A percentile compares a stretch with the other conserved stretches of the same genome.
Evolutionary conservation across 2,888 invertebrate species (phyloP).

Genomic region (Ametastegia equiseti): DNA sequence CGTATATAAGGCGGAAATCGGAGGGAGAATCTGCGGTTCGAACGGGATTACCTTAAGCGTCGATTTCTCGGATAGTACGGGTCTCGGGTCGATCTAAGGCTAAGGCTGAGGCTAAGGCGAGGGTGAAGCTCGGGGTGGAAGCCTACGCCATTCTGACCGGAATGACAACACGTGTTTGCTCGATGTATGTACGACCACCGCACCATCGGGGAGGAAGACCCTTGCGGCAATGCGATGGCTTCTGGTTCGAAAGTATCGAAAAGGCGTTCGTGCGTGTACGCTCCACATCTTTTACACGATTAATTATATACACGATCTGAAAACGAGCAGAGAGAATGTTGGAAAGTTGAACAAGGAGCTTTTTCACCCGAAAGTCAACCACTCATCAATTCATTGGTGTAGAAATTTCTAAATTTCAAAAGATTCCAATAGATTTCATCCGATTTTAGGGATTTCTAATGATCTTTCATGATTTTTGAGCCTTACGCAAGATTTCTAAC

Average conservation of each 20-base stretch:
- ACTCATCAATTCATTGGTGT: too few relatives aligned
- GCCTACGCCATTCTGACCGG: slow-evolving; percentile 52
- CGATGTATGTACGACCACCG: slow-evolving; percentile 23
- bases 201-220: slow-evolving; percentile 10
- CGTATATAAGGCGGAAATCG: slow-evolving; percentile 41
- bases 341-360: too few relatives aligned
- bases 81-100: slow-evolving; percentile 38
- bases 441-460: too few relatives aligned
- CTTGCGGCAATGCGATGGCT: not conserved
- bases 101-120: not conserved
- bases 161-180: slow-evolving; percentile 61
- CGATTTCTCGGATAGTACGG: slow-evolving; percentile 55
- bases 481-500: too few relatives aligned
- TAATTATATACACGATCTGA: too few relatives aligned
- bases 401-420: too few relatives aligned
- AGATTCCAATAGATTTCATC: too few relatives aligned
- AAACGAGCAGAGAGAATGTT: too few relatives aligned
- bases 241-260: not conserved
- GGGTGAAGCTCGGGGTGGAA: too few relatives aligned
- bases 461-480: too few relatives aligned
- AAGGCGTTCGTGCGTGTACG: not conserved
- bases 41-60: slow-evolving; percentile 60
- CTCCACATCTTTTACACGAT: too few relatives aligned
- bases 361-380: too few relatives aligned
- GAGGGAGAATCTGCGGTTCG: slow-evolving; percentile 57